Base-by-base conservation (phyloP, 2,888 invertebrate species). In the Drosophila trichaetosa region DNA sequence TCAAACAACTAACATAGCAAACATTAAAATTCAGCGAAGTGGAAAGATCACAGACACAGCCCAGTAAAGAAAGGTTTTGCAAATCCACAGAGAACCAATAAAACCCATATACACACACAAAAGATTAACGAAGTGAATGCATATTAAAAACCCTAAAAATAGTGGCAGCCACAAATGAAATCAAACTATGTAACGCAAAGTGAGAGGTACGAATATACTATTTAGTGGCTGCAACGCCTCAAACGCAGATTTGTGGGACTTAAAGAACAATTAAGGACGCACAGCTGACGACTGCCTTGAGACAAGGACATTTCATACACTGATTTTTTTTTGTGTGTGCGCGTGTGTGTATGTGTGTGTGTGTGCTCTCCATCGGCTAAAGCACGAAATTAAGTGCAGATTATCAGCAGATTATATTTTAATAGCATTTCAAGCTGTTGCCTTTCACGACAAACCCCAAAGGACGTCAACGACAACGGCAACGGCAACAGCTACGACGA, bases 371-470 rank as follows among this genome's bases (percentile, higher is more conserved):
- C 76, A 79, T 68, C 56, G 87, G 53, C 57, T 70, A 71, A 64
- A 87, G 90, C 76, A 85, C 80, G 78, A 91, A 87, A 90, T 90
- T 86, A 85, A 90, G 82, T 83, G 77, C 74, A 87, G 87, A 89
- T 91, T 90, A 90, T 90, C 89, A 84, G 90, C 78, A 90, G 85
- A 83, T 88, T 90, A 85, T 88, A 91, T 89, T 91, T 91, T 90
- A 91, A 90, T 83, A 88, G 82, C 77, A 89, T 88, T 90, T 87
- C 87, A 91, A 91, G 82, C 90, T 89, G 83, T 90, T 83, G 87
- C 86, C 90, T 79, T 81, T 73, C 75, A 76, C 73, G 71, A 69
- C 69, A 66, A 46, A 65, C 29, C 54, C 52, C 42, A 78, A 63
- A 75, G 65, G 64, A 69, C 64, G 36, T 27, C 54, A 54, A 61